Base-by-base conservation (phyloP, 2,797 vertebrate genomes). In the Octomys mimax region DNA sequence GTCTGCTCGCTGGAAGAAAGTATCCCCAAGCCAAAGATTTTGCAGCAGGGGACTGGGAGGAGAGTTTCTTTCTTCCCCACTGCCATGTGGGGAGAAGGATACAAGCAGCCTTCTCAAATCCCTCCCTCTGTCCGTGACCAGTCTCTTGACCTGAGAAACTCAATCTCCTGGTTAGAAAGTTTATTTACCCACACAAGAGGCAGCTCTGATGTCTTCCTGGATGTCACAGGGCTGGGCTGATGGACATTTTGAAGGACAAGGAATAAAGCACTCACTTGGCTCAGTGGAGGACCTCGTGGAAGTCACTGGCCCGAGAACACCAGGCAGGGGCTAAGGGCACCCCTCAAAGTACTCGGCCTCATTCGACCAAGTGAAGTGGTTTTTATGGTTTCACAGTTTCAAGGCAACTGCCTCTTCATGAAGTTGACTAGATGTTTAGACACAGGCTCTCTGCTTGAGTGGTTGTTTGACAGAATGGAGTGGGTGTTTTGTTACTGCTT, bases 401-500 rank as follows among this genome's bases (percentile, higher is more conserved):
- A n/a, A 90, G 91, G 92, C 95, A 93, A 96, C 95, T 61, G 87
- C 92, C 95, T 93, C 88, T 94, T 97, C 79, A 57, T 24, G 83
- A 87, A 92, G 83, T 31, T 97, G 97, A 98, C 96, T 96, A 95
- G 87, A 97, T 98, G 97, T 98, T 98, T 98, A 97, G 96, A 97
- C 97, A 96, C 82, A 71, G 96, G 77, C 96, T 96, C 95, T 97
- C 97, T 54, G 79, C 96, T 85, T 96, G 96, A 97, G 96, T 94
- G 96, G 85, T 98, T 98, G 97, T 98, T 98, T 98, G 97, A 98
- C 97, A 98, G 97, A 96, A 88, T 5, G 85, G 96, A 98, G 97
- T 97, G 97, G 96, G 96, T 98, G 96, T 97, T 98, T 98, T 96
- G 96, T 98, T 97, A 97, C 95, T 75, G 92, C 96, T 24, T 70